phyloP scores from a whole-genome alignment of 1,140 invertebrate species.

The Papilio polyxenes region DNA sequence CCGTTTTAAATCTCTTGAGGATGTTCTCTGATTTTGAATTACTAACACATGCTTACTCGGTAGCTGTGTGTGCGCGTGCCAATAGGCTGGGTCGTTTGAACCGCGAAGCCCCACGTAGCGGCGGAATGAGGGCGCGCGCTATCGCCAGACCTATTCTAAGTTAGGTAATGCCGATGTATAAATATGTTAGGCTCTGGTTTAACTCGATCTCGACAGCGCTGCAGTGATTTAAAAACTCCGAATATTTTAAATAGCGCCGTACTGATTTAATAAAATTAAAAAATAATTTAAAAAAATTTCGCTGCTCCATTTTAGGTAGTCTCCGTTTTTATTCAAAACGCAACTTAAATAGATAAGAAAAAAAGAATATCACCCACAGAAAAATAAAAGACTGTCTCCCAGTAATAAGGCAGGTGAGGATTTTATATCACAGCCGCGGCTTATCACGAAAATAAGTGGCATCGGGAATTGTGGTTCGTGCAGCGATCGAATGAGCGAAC shows the following conservation, averaged over 20 bases:
- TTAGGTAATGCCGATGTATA: slow-evolving; percentile 37
- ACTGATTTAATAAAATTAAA: too few species aligned
- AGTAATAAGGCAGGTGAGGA: slow-evolving; percentile 14
- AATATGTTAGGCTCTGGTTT: slow-evolving; percentile 22
- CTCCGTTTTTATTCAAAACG: too few species aligned
- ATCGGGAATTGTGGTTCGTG: slow-evolving; percentile 38
- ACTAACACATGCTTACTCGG: background rate
- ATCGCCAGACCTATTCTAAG: slow-evolving; percentile 38
- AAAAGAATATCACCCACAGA: background rate
- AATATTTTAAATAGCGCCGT: background rate
- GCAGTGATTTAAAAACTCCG: background rate
- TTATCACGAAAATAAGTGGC: slow-evolving; percentile 43
- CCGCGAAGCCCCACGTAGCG: slow-evolving; percentile 60
- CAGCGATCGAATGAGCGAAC: slow-evolving; percentile 24
- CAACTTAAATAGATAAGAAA: too few species aligned
- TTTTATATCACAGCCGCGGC: slow-evolving; percentile 21
- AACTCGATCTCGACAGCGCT: background rate
- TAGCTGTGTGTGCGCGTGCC: background rate
- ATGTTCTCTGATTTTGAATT: background rate
- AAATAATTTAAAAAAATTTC: too few species aligned
- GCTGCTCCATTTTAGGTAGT: too few species aligned
- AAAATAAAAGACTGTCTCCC: background rate
- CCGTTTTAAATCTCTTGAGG: slow-evolving; percentile 19
- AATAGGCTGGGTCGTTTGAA: slow-evolving; percentile 40
- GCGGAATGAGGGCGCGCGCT: slow-evolving; percentile 55